Conservation (phyloP, 2,797 vertebrate genomes). For the Enteromius afrohamiltoni region DNA sequence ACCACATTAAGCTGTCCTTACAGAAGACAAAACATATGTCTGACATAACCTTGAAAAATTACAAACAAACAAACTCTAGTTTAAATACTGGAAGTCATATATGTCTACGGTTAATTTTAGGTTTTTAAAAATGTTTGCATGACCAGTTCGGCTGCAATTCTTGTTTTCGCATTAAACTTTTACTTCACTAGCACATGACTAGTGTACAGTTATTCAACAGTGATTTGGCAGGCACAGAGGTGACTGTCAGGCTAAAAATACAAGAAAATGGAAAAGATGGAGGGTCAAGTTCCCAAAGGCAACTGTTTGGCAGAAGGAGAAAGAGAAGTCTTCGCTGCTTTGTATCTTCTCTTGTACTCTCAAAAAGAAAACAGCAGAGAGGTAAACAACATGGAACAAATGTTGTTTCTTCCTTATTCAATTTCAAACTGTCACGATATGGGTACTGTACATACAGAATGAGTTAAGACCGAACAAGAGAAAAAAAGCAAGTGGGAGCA, state of each 20-base stretch:
- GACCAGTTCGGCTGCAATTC: not conserved
- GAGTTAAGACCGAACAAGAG: not conserved
- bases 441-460: not conserved
- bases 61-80: not conserved
- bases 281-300: not conserved
- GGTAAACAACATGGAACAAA: conserved; percentile 14
- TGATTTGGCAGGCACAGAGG: not conserved
- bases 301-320: not conserved
- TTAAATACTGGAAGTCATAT: not conserved
- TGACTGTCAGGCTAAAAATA: not conserved
- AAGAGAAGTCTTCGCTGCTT: not conserved
- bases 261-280: not conserved
- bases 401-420: not conserved
- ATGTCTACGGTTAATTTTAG: not conserved
- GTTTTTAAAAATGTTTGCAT: not conserved
- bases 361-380: not conserved
- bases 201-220: not conserved
- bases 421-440: not conserved
- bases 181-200: conserved; percentile 1
- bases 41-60: not conserved
- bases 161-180: not conserved
- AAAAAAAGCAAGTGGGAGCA: not conserved
- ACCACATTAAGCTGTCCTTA: not conserved
- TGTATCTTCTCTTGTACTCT: not conserved
- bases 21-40: not conserved